Conservation (phyloP, 2,888 invertebrate genomes). For the Rhodophaea formosa region DNA sequence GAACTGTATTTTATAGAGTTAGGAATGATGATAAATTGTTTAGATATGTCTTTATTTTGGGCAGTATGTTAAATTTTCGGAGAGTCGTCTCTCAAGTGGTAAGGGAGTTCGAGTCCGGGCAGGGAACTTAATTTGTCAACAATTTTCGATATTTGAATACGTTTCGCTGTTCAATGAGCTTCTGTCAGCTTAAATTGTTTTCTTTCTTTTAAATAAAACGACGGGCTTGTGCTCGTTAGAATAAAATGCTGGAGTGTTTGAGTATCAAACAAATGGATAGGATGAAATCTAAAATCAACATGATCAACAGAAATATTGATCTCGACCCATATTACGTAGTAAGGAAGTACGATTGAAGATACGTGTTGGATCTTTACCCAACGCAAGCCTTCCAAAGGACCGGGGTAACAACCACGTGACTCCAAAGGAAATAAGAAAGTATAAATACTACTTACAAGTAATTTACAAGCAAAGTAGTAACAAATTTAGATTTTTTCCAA, state of each 20-base stretch:
- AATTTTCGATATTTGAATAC: slow-evolving; percentile 81
- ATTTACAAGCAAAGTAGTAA: no score
- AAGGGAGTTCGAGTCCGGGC: slow-evolving; percentile 69
- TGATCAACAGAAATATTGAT: background rate
- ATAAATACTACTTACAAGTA: no score
- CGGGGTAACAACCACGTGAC: no score
- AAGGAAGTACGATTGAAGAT: slow-evolving; percentile 19
- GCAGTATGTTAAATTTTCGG: slow-evolving; percentile 64
- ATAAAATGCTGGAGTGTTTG: slow-evolving; percentile 23
- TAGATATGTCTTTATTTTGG: slow-evolving; percentile 29
- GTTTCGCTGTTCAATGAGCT: slow-evolving; percentile 78
- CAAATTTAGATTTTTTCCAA: no score
- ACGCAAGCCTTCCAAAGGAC: no score
- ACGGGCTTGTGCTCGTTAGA: slow-evolving; percentile 40
- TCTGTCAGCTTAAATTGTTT: slow-evolving; percentile 78
- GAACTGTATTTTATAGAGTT: slow-evolving; percentile 31
- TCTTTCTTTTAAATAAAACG: slow-evolving; percentile 64
- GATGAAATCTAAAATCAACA: slow-evolving; percentile 1
- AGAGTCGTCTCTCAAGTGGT: slow-evolving; percentile 74
- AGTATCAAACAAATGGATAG: slow-evolving; percentile 18
- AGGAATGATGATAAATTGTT: slow-evolving; percentile 25
- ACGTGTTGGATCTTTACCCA: no score
- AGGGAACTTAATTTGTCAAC: slow-evolving; percentile 81
- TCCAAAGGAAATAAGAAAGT: no score
- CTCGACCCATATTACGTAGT: background rate